Evolutionary conservation across 2,113 vertebrate species (phyloP).

Genomic region (Desmodus rotundus): DNA sequence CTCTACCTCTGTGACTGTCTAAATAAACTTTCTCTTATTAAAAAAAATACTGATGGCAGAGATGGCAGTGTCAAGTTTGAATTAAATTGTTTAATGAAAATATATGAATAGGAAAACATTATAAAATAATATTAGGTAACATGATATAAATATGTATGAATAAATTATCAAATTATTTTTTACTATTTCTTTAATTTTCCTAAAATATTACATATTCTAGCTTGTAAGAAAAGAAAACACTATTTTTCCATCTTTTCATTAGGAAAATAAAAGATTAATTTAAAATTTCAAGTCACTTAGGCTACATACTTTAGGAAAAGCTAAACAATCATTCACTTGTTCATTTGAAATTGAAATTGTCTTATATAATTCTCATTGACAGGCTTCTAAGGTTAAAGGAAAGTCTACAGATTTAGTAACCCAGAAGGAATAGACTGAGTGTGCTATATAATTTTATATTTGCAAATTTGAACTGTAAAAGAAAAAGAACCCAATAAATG

Average conservation of each 20-base stretch:
- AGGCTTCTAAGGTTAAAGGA: neutral
- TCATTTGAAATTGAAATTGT: neutral
- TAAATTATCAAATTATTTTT: slow-evolving; percentile 21
- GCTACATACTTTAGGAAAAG: neutral
- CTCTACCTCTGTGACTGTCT: too few relatives aligned
- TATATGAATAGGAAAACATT: neutral
- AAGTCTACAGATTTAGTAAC: slow-evolving; percentile 11
- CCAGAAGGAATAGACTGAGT: neutral
- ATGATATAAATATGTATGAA: neutral
- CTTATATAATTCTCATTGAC: neutral
- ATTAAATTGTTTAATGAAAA: neutral
- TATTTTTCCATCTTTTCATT: neutral
- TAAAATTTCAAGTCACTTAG: neutral
- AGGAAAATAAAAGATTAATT: neutral
- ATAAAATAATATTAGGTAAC: neutral
- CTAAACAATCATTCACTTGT: neutral
- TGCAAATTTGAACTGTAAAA: slow-evolving; percentile 22
- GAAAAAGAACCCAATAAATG: slow-evolving; percentile 19
- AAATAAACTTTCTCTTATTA: too few relatives aligned
- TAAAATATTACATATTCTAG: neutral
- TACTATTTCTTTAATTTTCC: neutral
- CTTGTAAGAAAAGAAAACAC: neutral
- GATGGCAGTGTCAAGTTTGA: neutral
- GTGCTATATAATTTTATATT: neutral
- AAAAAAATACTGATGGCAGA: neutral